Evolutionary conservation across 2,888 invertebrate genomes (phyloP), one percentile per base, ranked within the genome.

Genomic region (Fragum whitleyi): DNA sequence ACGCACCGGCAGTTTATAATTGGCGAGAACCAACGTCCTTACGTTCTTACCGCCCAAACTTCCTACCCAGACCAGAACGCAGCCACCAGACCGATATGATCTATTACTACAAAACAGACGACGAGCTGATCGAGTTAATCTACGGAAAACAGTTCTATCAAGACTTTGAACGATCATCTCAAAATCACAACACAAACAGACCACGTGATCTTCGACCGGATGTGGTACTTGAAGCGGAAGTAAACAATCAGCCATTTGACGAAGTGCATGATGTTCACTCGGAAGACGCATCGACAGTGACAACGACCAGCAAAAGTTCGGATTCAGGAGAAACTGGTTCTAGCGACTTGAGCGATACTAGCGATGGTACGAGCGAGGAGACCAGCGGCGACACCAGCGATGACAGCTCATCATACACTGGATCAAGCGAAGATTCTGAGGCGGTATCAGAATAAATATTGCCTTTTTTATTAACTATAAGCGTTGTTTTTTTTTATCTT

Each of bases 1-100:
- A 83, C 36, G 74, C 26, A 16, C 79, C 83, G 9, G 53, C 72
- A 7, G 36, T 62, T 1, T 51, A 71, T 16, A 76, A 53, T 16
- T 65, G 71, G 53, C 51, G 28, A 21, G 72, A 62, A 23, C 28
- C 47, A 6, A 0, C 51, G 7, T 39, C 62, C 0, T 14, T 53
- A 19, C 61, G 51, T 11, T 79, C 79, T 1, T 73, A 68, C 59
- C 77, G 79, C 9, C 79, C 74, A 16, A 42, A 65, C 16, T 74
- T 69, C 32, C 53, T 80, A 0, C 75, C 74, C 16, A 68, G 76
- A 26, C 74, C 53, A 14, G 77, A 75, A 14, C 59, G 83, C 7
- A 42, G 42, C 42, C 65, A 65, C 16, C 65, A 65, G n/a, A 65
- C 65, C 11, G 65, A 65, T 42, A 23, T 32, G 32, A 62, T 39